Base-by-base conservation (phyloP, 1,140 invertebrate genomes). In the Lucilia cuprina region DNA sequence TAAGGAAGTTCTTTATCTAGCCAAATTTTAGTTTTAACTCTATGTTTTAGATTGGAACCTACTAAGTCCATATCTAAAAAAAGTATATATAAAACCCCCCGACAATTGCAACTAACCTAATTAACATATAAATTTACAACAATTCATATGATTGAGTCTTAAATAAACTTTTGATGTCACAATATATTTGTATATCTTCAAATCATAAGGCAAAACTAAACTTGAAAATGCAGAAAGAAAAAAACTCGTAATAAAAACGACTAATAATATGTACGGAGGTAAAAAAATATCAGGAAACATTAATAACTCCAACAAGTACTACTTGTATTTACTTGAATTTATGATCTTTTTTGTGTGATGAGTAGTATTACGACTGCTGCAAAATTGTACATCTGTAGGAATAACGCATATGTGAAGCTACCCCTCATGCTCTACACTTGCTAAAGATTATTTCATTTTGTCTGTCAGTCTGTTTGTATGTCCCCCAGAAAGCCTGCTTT, bases 261-360 rank as follows among this genome's bases (percentile, higher is more conserved):
- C 55, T 60, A 60, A 60, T 60, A 60, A 60, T 60, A 60, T 60
- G 55, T 21, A 25, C n/a, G 4, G 65, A 70, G 7, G n/a, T n/a
- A n/a, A 25, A 70, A 70, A 30, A 70, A 21, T 70, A 21, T 70
- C 65, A 70, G 65, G 65, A 70, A 70, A 70, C 65, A 70, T 70
- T 70, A 70, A 70, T 70, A 70, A 70, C 65, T 70, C 19, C 41
- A 41, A 41, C 41, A 41, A 41, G 41, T 41, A 41, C 41, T 41
- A 8, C 41, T 41, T 41, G 41, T 41, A 41, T 41, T 41, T 41
- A 41, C 41, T 41, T 41, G 41, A 41, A 41, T 41, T 41, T 41
- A 41, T 41, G 41, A 41, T 41, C 5, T 41, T 41, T 41, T 41
- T 3, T 41, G 41, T 41, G 41, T 41, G 41, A 41, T 41, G 41